A percentile compares a stretch with the other conserved stretches of the same genome.
These are phyloP conservation scores for Pterois miles DNA, from an alignment of 2,797 vertebrate species.

Conservation along the genomic window DNA sequence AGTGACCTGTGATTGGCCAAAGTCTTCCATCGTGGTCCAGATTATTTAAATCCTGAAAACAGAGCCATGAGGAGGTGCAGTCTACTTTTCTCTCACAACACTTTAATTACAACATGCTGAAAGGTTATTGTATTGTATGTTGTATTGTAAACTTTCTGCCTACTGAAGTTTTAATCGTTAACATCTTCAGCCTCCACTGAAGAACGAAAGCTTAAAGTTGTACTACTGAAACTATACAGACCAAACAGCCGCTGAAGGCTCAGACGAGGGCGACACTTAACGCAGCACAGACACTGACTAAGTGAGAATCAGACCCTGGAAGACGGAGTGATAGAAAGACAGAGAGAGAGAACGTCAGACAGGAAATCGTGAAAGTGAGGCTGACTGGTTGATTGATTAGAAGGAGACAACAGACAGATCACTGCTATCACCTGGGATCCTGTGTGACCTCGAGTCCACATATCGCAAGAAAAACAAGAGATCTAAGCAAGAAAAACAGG, in stretches of 20 bases:
- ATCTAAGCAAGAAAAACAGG: constrained; percentile 10
- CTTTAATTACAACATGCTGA: too few relatives aligned
- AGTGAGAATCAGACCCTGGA: constrained; percentile 34
- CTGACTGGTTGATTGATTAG: constrained; percentile 39
- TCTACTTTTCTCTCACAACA: too few relatives aligned
- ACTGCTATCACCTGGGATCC: constrained; percentile 34
- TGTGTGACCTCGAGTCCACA: constrained; percentile 21
- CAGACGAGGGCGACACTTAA: constrained; percentile 26
- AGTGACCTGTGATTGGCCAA: too few relatives aligned
- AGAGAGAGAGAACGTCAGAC: constrained; percentile 14
- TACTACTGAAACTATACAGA: constrained; percentile 7
- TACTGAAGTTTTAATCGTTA: too few relatives aligned
- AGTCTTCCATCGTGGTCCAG: too few relatives aligned
- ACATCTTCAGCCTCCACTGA: neutral
- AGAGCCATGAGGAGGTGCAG: too few relatives aligned
- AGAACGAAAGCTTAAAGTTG: constrained; percentile 20
- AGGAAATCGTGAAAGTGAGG: constrained; percentile 11
- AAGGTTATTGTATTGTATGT: too few relatives aligned
- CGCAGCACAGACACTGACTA: constrained; percentile 36
- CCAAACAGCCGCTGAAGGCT: neutral
- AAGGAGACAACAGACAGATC: constrained; percentile 40
- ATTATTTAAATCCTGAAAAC: too few relatives aligned
- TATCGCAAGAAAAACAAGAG: neutral
- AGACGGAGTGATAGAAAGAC: constrained; percentile 1
- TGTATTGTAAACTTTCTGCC: too few relatives aligned